Base-by-base conservation (phyloP, 2,113 vertebrate species). In the Pelobates fuscus region DNA sequence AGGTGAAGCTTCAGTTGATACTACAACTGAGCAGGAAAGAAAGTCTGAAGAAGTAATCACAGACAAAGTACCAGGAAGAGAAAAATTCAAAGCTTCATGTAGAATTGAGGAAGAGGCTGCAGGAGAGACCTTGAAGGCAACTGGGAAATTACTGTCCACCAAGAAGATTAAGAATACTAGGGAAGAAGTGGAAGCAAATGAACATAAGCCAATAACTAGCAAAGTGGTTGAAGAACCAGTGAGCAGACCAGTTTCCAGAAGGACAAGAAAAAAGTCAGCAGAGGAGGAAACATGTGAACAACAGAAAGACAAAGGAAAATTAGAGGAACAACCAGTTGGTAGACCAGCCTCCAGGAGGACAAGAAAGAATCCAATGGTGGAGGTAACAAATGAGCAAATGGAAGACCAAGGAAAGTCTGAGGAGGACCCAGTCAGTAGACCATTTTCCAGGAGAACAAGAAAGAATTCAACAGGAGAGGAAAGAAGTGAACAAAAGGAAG, bases 41-140 rank as follows among this genome's bases (percentile, higher is more conserved):
- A 57, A 63, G 14, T 2, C 6, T 3, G 23, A 71, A 29, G 37
- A 61, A 23, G 12, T 20, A 10, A 1, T 27, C 26, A 12, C 25
- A n/a, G 30, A 54, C 0, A 5, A 1, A 20, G 8, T 3, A 3
- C 54, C 62, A 44, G 52, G 12, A 21, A 66, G 24, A 25, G 30
- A 14, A 26, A 74, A 21, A 57, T 21, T 25, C 14, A 66, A 15
- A 57, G n/a, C 60, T 18, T 10, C 21, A 21, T 15, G 24, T 11
- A 74, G 62, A 10, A 15, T 58, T 2, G 61, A 41, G n/a, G 61
- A 74, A 15, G 20, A 20, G 41, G 43, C 37, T 5, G 49, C 43
- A 18, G 25, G 15, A 4, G 11, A 66, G 25, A 20, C 18, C 0
- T 2, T 20, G 17, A 10, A 30, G 8, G 44, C 37, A 26, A 7